These are phyloP conservation scores for Numenius arquata DNA, from an alignment of 2,113 vertebrate genomes.

Conservation along the genomic window DNA sequence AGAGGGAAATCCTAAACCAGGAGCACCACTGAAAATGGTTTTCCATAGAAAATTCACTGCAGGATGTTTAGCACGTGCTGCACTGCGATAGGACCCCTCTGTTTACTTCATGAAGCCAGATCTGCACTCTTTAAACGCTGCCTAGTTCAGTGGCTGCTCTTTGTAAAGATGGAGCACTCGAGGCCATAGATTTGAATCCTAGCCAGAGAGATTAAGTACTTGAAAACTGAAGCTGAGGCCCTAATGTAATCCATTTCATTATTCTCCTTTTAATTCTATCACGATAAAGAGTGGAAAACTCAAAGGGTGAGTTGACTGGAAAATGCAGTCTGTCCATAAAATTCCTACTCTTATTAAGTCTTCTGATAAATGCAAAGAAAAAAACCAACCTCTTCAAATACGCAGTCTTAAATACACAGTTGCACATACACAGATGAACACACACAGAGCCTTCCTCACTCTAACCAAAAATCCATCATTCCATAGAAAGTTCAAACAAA, in stretches of 20 bases:
- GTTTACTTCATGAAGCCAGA: neutral
- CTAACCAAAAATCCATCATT: neutral
- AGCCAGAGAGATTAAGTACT: slow-evolving; percentile 32
- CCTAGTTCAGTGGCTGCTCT: neutral
- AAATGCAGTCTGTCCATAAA: neutral
- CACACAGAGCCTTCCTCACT: neutral
- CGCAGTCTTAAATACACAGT: neutral
- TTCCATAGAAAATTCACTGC: neutral
- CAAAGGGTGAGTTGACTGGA: neutral
- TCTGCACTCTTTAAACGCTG: neutral
- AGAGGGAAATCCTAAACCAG: neutral
- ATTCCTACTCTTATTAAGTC: neutral
- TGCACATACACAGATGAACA: neutral
- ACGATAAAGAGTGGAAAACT: neutral
- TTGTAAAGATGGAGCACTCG: neutral
- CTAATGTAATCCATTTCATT: slow-evolving; percentile 15
- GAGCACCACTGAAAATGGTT: neutral
- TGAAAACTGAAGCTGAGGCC: neutral
- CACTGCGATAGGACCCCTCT: neutral
- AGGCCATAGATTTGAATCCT: neutral
- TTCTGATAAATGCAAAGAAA: neutral
- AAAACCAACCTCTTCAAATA: neutral
- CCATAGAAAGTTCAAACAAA: neutral
- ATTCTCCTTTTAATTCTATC: neutral
- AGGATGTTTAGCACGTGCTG: neutral